These are phyloP conservation scores for Acrobasis suavella DNA, from an alignment of 2,888 invertebrate genomes.

Conservation along the genomic window DNA sequence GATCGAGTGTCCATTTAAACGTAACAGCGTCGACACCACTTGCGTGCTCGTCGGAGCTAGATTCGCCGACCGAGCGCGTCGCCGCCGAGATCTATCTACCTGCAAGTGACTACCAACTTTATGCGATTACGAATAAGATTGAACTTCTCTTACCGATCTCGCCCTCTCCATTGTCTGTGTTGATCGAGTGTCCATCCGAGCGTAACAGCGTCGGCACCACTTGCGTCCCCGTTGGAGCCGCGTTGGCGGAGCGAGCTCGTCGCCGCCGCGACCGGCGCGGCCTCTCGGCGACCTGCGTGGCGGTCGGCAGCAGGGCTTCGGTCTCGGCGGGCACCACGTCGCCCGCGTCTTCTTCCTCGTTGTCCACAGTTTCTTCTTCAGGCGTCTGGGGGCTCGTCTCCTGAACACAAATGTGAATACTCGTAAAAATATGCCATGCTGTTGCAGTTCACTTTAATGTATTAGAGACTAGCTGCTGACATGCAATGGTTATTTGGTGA, in stretches of 20 bases:
- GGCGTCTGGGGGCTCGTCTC: conserved; percentile 39
- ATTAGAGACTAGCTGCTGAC: too few relatives aligned
- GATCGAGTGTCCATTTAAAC: too few relatives aligned
- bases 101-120: too few relatives aligned
- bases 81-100: conserved; percentile 31
- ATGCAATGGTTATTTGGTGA: too few relatives aligned
- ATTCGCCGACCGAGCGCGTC: conserved; percentile 23
- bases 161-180: conserved; percentile 52
- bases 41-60: too few relatives aligned
- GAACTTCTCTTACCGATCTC: conserved; percentile 51
- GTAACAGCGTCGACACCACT: too few relatives aligned
- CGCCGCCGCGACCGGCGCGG: conserved; percentile 37
- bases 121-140: neutral
- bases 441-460: too few relatives aligned
- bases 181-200: conserved; percentile 66
- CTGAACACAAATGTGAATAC: conserved; percentile 35
- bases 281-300: conserved; percentile 36
- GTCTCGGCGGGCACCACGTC: conserved; percentile 35
- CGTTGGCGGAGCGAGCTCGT: conserved; percentile 30
- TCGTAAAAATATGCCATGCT: too few relatives aligned
- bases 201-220: conserved; percentile 22
- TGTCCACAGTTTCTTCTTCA: conserved; percentile 41
- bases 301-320: conserved; percentile 39
- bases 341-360: conserved; percentile 41
- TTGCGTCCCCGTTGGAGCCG: conserved; percentile 29